phyloP scores from a whole-genome alignment of 2,888 invertebrate genomes.

The Acrobasis consociella region DNA sequence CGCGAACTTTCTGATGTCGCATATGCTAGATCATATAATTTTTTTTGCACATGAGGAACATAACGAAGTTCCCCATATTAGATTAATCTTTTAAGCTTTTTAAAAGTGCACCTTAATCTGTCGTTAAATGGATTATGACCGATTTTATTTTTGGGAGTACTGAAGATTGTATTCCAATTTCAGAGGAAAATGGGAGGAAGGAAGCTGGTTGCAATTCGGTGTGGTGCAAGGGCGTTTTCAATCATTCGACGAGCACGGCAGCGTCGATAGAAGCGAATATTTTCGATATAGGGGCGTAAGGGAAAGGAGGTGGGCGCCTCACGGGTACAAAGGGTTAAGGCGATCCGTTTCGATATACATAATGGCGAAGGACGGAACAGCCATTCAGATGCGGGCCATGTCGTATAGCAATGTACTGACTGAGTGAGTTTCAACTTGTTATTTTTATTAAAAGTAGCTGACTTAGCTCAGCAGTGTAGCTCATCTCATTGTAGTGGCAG shows the following conservation, averaged over 20 bases:
- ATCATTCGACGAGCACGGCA: constrained; percentile 63
- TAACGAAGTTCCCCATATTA: too few species aligned
- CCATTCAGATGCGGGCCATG: constrained; percentile 78
- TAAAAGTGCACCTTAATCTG: not conserved
- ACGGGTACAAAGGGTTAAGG: constrained; percentile 48
- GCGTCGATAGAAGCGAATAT: constrained; percentile 51
- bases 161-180: too few species aligned
- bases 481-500: too few species aligned
- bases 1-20: too few species aligned
- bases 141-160: constrained; percentile 4
- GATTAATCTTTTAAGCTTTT: too few species aligned
- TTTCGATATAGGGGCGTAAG: constrained; percentile 79
- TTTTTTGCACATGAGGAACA: too few species aligned
- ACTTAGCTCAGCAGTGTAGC: too few species aligned
- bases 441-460: too few species aligned
- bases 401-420: constrained; percentile 77
- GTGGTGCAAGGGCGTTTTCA: constrained; percentile 82
- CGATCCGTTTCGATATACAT: constrained; percentile 62
- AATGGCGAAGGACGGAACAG: constrained; percentile 79
- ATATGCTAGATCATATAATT: too few species aligned
- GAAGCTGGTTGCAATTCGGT: constrained; percentile 86
- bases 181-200: constrained; percentile 64
- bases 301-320: constrained; percentile 68
- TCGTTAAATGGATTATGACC: not conserved
- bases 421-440: constrained; percentile 72